These are phyloP conservation scores for Spea hammondii DNA, from an alignment of 2,797 vertebrate genomes.

Conservation along the genomic window DNA sequence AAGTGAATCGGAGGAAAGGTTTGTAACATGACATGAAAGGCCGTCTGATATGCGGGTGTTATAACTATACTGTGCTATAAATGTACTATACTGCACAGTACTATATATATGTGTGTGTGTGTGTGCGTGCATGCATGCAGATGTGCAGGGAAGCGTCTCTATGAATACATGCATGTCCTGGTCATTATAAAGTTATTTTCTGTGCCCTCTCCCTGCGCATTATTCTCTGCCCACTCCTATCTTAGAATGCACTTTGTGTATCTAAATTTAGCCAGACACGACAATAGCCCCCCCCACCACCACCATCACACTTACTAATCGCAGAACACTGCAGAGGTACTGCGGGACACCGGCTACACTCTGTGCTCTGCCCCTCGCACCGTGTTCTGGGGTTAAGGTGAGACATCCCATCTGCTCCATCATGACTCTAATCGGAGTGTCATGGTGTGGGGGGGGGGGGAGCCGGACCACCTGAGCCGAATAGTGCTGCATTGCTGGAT, in stretches of 20 bases:
- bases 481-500: background rate
- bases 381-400: background rate
- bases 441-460: background rate
- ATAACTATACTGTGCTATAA: too few species aligned
- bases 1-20: too few species aligned
- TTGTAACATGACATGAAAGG: too few species aligned
- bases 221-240: background rate
- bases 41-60: too few species aligned
- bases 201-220: background rate
- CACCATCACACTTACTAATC: constrained; percentile 5
- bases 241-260: constrained; percentile 1
- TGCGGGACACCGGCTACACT: constrained; percentile 13
- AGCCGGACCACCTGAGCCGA: background rate
- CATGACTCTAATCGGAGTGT: background rate
- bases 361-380: background rate
- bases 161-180: background rate
- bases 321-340: constrained; percentile 37
- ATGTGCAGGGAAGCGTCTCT: background rate
- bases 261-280: constrained; percentile 27
- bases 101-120: background rate
- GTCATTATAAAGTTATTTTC: background rate
- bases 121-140: background rate
- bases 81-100: too few species aligned
- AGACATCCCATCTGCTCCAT: background rate
- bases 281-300: constrained; percentile 13